Conservation (phyloP, 2,113 vertebrate genomes). For the Cryptotis parvus region DNA sequence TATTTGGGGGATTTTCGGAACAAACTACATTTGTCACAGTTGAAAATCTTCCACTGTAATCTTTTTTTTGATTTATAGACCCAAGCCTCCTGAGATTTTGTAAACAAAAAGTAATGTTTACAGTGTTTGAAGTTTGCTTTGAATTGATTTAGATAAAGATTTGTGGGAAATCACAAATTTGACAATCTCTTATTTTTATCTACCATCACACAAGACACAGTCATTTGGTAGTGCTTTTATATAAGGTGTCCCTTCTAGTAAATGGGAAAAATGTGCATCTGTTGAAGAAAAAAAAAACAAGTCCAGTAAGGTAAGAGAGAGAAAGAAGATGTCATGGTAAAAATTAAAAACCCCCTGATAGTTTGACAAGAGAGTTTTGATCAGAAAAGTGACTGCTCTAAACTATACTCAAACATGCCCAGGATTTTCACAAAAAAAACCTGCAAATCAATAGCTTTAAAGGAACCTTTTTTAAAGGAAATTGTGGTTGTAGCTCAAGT, state of each 20-base stretch:
- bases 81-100: constrained; percentile 51
- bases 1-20: constrained; percentile 56
- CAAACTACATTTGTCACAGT: constrained; percentile 68
- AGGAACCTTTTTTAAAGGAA: not conserved
- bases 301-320: not conserved
- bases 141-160: constrained; percentile 45
- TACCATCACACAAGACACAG: not conserved
- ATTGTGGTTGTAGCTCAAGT: too few relatives aligned
- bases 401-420: not conserved
- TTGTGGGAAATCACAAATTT: constrained; percentile 30
- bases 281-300: not conserved
- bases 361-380: not conserved
- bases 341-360: not conserved
- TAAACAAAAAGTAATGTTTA: constrained; percentile 66
- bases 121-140: constrained; percentile 48
- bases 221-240: not conserved
- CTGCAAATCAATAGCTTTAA: not conserved
- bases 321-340: not conserved
- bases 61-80: constrained; percentile 62
- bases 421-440: not conserved
- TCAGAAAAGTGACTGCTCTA: constrained; percentile 2
- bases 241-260: not conserved
- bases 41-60: constrained; percentile 71
- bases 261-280: not conserved
- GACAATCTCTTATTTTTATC: constrained; percentile 52